These are phyloP conservation scores for Yponomeuta malinellus DNA, from an alignment of 2,888 invertebrate genomes.

Conservation along the genomic window DNA sequence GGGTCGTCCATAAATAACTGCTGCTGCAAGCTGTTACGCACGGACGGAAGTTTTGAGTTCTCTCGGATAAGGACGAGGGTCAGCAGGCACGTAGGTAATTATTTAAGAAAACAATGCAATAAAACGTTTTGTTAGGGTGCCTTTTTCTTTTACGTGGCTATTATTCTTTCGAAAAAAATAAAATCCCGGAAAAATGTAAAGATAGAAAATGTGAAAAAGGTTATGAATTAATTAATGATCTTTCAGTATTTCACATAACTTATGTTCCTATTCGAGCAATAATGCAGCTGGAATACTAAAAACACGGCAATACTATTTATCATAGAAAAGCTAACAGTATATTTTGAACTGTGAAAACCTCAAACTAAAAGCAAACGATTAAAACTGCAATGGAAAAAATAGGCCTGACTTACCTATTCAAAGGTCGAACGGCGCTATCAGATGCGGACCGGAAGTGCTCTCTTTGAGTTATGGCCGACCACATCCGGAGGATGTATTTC, in stretches of 20 bases:
- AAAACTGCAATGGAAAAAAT: constrained; percentile 10
- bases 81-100: constrained; percentile 66
- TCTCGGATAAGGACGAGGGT: constrained; percentile 45
- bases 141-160: constrained; percentile 25
- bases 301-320: background rate
- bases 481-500: constrained; percentile 65
- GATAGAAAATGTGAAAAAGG: no score
- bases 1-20: constrained; percentile 67
- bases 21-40: constrained; percentile 71
- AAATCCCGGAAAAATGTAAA: no score
- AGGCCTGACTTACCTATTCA: constrained; percentile 21
- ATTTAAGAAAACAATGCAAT: constrained; percentile 45
- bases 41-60: constrained; percentile 47
- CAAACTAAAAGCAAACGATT: background rate
- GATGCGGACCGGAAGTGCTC: constrained; percentile 50
- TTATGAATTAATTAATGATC: no score
- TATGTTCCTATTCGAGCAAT: no score
- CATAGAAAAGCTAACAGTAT: background rate
- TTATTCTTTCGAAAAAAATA: background rate
- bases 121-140: constrained; percentile 33
- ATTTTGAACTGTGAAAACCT: background rate
- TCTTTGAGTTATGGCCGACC: constrained; percentile 66
- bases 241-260: no score
- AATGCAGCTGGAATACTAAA: no score
- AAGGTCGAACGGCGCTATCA: constrained; percentile 41